Evolutionary conservation across 2,797 vertebrate genomes (phyloP), one percentile per base, ranked within the genome.

Genomic region (Cirrhinus molitorella): DNA sequence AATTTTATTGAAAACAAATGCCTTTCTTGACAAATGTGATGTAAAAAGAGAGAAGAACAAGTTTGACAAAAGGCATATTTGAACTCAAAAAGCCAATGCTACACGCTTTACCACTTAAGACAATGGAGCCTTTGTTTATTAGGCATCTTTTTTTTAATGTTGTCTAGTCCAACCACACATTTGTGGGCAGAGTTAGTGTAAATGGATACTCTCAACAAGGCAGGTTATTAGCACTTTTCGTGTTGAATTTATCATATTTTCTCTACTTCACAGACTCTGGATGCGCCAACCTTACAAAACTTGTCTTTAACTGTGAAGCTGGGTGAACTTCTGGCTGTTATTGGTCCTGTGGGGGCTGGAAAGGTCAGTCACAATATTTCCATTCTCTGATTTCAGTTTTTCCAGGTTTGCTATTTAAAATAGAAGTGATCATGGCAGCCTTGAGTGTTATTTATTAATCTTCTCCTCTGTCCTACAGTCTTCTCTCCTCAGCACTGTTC

Each of bases 261-360:
- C 63, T 61, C 5, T 61, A 14, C 23, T 9, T 68, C 10, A 5
- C 53, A 97, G 96, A 92, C 79, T 37, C 91, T 91, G 21, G 97
- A 97, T 83, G 93, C 91, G 34, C 96, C 97, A 61, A 95, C 97
- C 3, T 94, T 99, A 67, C 94, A 96, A 83, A 94, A 94, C 0
- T 77, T 99, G 82, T 96, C 95, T 0, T 96, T 97, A 74, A 94
- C 95, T 57, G 95, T 97, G 88, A 95, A 93, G 88, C 92, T 92
- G 0, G 95, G 96, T 57, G 95, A 99, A 87, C 92, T 99, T 25
- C 4, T 99, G 85, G 96, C 95, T 86, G 95, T 99, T 83, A 95
- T 99, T 74, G 98, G 98, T 88, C 96, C 97, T 5, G 97, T 99
- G 76, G 98, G 97, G 76, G 95, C 97, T 83, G 97, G 98, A 92